Base-by-base conservation (phyloP, 2,797 vertebrate genomes). In the Notamacropus eugenii region DNA sequence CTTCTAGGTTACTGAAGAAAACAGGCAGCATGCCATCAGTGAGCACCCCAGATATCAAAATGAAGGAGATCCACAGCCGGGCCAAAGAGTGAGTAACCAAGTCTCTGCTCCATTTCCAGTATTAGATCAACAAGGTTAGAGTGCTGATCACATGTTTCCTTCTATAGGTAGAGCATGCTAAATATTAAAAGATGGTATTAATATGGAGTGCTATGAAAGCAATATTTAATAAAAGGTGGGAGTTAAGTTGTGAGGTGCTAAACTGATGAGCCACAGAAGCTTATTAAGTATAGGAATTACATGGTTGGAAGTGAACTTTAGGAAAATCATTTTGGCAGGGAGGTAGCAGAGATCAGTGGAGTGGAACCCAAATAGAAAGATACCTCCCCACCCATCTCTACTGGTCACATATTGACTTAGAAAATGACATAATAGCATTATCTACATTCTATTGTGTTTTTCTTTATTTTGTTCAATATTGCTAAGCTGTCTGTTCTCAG, bases 1-100 rank as follows among this genome's bases (percentile, higher is more conserved):
- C 97, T 82, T 93, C 98, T 31, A 97, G 94, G n/a, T 94, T 98
- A 54, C 93, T 98, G 91, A 99, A 98, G 98, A 99, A 98, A 96
- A 97, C 98, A 52, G 98, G 97, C 28, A 99, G 98, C 93, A 31
- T 98, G 46, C 98, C 98, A 0, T 99, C 99, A 24, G 98, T 99
- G 2, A 98, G 98, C 67, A 98, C 98, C 93, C 98, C 98, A 95
- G 99, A 99, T 13, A 95, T 98, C 94, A 98, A 59, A 98, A 96
- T 96, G 92, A 99, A 98, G 96, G 99, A 99, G 52, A 97, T 97
- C 2, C 55, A 96, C 19, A 96, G 98, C 40, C 99, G 82, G 96
- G 97, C 98, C 31, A 99, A 99, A 96, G 99, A 99, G 99, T 99
- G 97, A 98, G 98, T 98, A 90, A 55, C 62, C 6, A 6, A 24